Percentiles rank a stretch among this genome's conserved stretches.
phyloP scores from a whole-genome alignment of 2,797 vertebrate genomes.

The Myripristis murdjan region DNA sequence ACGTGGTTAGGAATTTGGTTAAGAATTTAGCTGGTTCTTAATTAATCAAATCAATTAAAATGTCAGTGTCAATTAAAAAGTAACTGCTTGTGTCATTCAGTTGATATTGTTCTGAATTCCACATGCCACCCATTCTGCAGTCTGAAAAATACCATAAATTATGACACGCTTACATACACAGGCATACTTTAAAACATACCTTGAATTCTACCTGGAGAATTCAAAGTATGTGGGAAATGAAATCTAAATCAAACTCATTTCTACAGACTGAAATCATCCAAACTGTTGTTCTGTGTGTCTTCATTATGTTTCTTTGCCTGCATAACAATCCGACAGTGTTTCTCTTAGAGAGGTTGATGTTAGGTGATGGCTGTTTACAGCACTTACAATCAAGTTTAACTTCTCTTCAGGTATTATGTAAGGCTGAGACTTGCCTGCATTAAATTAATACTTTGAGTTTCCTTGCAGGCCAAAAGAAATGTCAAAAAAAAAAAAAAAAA shows the following conservation, averaged over 20 bases:
- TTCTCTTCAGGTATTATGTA: too few species aligned
- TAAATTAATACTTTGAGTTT: too few species aligned
- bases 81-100: neutral
- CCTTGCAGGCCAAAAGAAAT: too few species aligned
- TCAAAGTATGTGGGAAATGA: too few species aligned
- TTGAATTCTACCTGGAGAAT: slow-evolving; percentile 25
- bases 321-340: slow-evolving; percentile 10
- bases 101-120: slow-evolving; percentile 54
- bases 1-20: slow-evolving; percentile 15
- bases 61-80: too few species aligned
- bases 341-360: slow-evolving; percentile 9
- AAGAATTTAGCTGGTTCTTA: slow-evolving; percentile 38
- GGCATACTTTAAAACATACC: slow-evolving; percentile 11
- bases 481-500: too few species aligned
- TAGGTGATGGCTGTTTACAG: too few species aligned
- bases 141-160: slow-evolving; percentile 36
- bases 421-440: too few species aligned
- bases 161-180: slow-evolving; percentile 43
- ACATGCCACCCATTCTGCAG: slow-evolving; percentile 47
- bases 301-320: slow-evolving; percentile 4
- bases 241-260: slow-evolving; percentile 24
- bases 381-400: too few species aligned
- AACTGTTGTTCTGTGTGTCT: slow-evolving; percentile 3
- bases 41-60: slow-evolving; percentile 48
- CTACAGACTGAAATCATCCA: slow-evolving; percentile 18